Conservation (phyloP, 2,888 invertebrate genomes). For the Bimastos eiseni region DNA sequence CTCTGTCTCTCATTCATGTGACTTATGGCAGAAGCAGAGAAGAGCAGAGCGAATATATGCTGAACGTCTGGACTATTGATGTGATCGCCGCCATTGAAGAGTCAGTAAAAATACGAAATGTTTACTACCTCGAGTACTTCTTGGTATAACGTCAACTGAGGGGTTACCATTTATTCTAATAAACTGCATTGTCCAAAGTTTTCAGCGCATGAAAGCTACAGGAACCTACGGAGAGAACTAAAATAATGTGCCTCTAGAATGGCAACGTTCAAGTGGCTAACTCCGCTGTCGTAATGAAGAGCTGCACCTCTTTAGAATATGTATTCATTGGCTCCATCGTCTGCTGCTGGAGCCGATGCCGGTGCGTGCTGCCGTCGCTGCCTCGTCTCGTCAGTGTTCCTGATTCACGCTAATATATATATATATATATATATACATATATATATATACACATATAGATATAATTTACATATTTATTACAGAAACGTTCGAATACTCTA, state of each 20-base stretch:
- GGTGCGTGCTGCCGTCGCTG: background rate
- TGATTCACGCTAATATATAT: background rate
- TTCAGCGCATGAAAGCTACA: background rate
- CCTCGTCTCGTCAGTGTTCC: background rate
- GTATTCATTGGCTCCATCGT: background rate
- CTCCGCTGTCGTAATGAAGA: background rate
- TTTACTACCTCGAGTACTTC: background rate
- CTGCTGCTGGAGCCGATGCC: background rate
- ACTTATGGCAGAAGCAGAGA: background rate
- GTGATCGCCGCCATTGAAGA: background rate
- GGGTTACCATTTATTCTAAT: background rate
- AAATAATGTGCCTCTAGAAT: background rate
- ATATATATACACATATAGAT: background rate
- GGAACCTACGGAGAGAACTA: background rate
- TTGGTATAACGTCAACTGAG: background rate
- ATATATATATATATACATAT: background rate
- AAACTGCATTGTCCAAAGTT: background rate
- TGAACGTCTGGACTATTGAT: background rate
- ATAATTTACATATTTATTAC: slow-evolving; percentile 13
- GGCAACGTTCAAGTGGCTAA: background rate
- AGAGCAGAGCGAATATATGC: background rate
- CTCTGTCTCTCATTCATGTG: slow-evolving; percentile 9
- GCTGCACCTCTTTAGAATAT: background rate
- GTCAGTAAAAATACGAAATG: background rate
- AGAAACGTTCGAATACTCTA: slow-evolving; percentile 7